Evolutionary conservation across 2,888 invertebrate species (phyloP).

Genomic region (Hyles lineata): DNA sequence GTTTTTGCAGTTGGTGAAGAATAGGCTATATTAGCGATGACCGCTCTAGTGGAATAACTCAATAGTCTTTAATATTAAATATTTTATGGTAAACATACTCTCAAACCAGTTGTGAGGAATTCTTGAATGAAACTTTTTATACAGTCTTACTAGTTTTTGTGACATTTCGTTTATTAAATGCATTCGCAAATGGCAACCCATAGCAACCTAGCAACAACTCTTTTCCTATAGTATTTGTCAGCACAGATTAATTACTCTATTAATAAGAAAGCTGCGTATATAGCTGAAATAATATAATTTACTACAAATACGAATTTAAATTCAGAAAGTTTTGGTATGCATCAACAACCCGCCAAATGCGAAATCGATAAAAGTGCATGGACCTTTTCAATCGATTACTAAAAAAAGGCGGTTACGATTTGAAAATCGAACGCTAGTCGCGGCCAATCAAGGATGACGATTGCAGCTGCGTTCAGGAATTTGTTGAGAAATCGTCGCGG

Average conservation of each 20-base stretch:
- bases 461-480: slow-evolving; percentile 81
- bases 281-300: too few species aligned
- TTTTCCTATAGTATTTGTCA: too few species aligned
- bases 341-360: not conserved
- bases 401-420: slow-evolving; percentile 55
- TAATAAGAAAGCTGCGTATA: too few species aligned
- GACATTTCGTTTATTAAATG: not conserved
- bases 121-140: slow-evolving; percentile 3
- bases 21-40: too few species aligned
- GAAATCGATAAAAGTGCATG: slow-evolving; percentile 13
- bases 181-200: not conserved
- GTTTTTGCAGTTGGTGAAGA: too few species aligned
- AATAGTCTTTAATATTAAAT: not conserved
- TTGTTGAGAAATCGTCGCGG: slow-evolving; percentile 78
- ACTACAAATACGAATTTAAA: too few species aligned
- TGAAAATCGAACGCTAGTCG: slow-evolving; percentile 65
- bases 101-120: not conserved
- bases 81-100: not conserved
- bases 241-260: too few species aligned
- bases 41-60: too few species aligned
- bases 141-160: not conserved
- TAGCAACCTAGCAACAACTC: not conserved
- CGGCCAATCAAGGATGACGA: slow-evolving; percentile 74
- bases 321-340: not conserved
- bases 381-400: slow-evolving; percentile 33